Conservation (phyloP, 2,113 vertebrate species). For the Cryptoleucopteryx plumbea region DNA sequence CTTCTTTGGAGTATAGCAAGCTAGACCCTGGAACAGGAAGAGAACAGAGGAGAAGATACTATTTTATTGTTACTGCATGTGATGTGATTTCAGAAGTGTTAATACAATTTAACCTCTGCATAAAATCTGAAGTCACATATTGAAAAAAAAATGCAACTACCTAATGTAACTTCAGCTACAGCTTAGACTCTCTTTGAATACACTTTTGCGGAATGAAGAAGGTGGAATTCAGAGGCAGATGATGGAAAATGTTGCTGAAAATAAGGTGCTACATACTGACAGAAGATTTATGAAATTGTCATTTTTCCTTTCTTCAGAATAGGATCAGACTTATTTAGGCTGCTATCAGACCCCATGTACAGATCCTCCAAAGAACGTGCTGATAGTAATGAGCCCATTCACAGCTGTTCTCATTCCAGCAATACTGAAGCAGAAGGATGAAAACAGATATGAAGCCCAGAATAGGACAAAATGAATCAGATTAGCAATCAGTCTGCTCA, state of each 20-base stretch:
- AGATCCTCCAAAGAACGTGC: not conserved
- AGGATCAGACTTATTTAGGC: not conserved
- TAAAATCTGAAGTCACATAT: not conserved
- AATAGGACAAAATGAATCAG: slow-evolving; percentile 42
- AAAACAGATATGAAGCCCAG: slow-evolving; percentile 50
- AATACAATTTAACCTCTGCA: not conserved
- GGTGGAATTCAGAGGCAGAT: not conserved
- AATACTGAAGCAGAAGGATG: slow-evolving; percentile 13
- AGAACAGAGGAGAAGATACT: not conserved
- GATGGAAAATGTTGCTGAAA: not conserved
- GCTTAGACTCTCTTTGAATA: not conserved
- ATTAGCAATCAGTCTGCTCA: not conserved
- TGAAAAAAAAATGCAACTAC: no score
- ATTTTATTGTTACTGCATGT: not conserved
- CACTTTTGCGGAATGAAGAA: not conserved
- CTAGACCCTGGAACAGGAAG: not conserved
- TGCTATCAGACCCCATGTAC: not conserved
- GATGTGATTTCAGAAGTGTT: not conserved
- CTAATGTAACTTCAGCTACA: not conserved
- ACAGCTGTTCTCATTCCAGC: slow-evolving; percentile 62
- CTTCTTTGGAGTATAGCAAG: not conserved
- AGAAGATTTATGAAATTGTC: not conserved
- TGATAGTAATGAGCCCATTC: not conserved
- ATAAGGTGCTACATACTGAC: not conserved
- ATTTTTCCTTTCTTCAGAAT: not conserved